Conservation (phyloP, 2,888 invertebrate genomes). For the Gerris lacustris region DNA sequence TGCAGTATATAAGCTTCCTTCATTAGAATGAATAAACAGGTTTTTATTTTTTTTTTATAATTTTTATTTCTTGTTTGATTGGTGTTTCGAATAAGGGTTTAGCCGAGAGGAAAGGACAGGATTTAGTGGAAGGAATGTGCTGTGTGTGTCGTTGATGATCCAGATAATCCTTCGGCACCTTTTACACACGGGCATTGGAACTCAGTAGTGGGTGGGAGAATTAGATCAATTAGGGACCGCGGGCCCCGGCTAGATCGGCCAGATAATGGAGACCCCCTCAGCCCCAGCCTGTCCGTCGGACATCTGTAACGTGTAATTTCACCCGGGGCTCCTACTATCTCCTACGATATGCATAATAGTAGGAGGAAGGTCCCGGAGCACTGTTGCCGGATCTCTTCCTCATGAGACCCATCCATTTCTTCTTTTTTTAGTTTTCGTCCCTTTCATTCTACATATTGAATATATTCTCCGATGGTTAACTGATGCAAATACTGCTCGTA, state of each 20-base stretch:
- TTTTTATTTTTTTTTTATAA: too few species aligned
- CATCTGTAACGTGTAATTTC: slow-evolving; percentile 3
- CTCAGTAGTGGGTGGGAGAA: neutral
- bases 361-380: neutral
- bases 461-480: too few species aligned
- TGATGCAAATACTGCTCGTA: too few species aligned
- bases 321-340: neutral
- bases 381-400: slow-evolving; percentile 1
- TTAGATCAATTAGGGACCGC: neutral
- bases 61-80: too few species aligned
- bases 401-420: neutral
- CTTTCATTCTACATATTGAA: too few species aligned
- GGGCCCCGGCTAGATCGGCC: neutral
- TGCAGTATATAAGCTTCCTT: too few species aligned
- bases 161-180: slow-evolving; percentile 3
- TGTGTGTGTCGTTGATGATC: neutral
- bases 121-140: neutral
- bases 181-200: neutral
- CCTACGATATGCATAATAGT: neutral
- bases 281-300: neutral
- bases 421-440: neutral
- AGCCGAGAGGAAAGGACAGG: too few species aligned
- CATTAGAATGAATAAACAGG: too few species aligned
- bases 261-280: too few species aligned
- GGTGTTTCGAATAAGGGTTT: too few species aligned